Conservation (phyloP, 2,888 invertebrate species). For the Lacanobia oleracea region DNA sequence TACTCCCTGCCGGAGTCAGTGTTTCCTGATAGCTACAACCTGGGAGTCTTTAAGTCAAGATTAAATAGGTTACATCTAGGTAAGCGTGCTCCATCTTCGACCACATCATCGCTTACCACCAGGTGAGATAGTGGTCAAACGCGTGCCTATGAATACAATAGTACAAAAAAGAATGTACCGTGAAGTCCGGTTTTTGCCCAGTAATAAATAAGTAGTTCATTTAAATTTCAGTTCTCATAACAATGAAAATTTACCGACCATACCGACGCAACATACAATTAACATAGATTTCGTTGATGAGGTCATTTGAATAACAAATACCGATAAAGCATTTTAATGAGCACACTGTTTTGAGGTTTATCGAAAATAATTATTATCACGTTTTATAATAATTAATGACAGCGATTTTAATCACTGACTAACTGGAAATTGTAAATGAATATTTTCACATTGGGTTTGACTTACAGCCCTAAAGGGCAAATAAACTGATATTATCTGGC, state of each 20-base stretch:
- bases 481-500: conserved; percentile 7
- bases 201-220: background rate
- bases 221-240: conserved; percentile 1
- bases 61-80: no score
- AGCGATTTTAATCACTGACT: conserved; percentile 11
- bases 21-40: no score
- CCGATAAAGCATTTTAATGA: conserved; percentile 51
- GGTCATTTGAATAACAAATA: conserved; percentile 45
- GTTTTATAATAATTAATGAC: conserved; percentile 8
- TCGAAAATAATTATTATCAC: conserved; percentile 18
- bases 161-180: no score
- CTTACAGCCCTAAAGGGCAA: background rate
- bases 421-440: background rate
- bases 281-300: conserved; percentile 43
- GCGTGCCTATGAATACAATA: no score
- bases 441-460: background rate
- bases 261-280: conserved; percentile 22
- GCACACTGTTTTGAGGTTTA: conserved; percentile 12
- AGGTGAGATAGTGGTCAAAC: no score
- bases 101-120: no score
- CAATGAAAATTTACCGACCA: conserved; percentile 16
- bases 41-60: no score
- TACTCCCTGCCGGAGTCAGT: no score
- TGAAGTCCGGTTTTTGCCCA: background rate
- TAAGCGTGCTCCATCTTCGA: no score